Percentiles rank a stretch among this genome's conserved stretches.
phyloP scores from a whole-genome alignment of 37 sponge, comb jelly and placozoan species.

The Ephydatia muelleri region DNA sequence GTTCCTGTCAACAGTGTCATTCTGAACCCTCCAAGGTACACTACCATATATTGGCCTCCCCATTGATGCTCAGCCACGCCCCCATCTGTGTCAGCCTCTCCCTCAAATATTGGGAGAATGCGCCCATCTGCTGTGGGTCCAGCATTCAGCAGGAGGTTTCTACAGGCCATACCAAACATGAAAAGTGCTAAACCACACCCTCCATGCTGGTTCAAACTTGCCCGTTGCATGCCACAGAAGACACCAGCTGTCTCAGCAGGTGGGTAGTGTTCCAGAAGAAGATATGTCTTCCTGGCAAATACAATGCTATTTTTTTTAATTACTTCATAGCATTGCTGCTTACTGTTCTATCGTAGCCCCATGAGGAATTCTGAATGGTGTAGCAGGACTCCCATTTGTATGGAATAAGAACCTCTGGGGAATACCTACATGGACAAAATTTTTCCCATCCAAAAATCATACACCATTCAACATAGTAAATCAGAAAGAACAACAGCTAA shows the following conservation, averaged over 20 bases:
- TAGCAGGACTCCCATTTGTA: slow-evolving; percentile 82
- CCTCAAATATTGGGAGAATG: slow-evolving; percentile 71
- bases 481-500: too few relatives aligned
- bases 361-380: slow-evolving; percentile 67
- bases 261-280: slow-evolving; percentile 27
- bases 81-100: slow-evolving; percentile 80
- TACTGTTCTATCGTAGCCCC: slow-evolving; percentile 78
- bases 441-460: too few relatives aligned
- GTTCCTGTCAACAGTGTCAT: slow-evolving; percentile 50
- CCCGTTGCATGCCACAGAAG: slow-evolving; percentile 71
- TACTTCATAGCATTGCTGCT: not conserved
- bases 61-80: slow-evolving; percentile 77
- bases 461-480: too few relatives aligned
- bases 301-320: not conserved
- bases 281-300: slow-evolving; percentile 11
- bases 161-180: not conserved
- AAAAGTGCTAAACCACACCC: not conserved
- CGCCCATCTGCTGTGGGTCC: slow-evolving; percentile 85
- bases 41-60: slow-evolving; percentile 76
- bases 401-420: slow-evolving; percentile 41
- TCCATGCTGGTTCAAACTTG: slow-evolving; percentile 2
- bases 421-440: slow-evolving; percentile 37
- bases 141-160: slow-evolving; percentile 80
- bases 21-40: slow-evolving; percentile 70
- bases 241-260: slow-evolving; percentile 60